A percentile compares a stretch with the other conserved stretches of the same genome.
Evolutionary conservation across 2,797 vertebrate genomes (phyloP).

Genomic region (Gymnocypris eckloni): DNA sequence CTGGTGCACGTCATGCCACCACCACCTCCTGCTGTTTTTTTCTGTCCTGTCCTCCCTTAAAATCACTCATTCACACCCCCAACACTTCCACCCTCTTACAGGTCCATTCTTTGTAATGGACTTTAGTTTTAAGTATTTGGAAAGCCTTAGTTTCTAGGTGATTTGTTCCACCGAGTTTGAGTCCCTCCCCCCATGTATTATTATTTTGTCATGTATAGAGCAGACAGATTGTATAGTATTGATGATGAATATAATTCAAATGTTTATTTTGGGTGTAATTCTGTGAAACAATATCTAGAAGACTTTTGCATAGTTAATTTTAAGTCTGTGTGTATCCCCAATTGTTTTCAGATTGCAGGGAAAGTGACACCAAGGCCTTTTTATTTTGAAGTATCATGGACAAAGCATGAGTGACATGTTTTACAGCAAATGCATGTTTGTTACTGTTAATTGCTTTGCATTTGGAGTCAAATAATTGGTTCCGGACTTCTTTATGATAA

Average conservation of each 20-base stretch:
- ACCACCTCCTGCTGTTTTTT: conserved; percentile 45
- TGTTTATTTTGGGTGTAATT: not conserved
- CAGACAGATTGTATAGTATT: not conserved
- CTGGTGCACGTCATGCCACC: conserved; percentile 35
- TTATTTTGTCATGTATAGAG: not conserved
- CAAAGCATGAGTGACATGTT: not conserved
- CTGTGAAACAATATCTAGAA: not conserved
- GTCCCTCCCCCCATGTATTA: not conserved
- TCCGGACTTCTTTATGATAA: not conserved
- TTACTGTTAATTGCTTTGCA: not conserved
- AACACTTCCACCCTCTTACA: not conserved
- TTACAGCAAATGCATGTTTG: not conserved
- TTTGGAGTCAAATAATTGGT: not conserved
- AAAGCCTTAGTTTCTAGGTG: not conserved
- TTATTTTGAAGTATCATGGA: not conserved
- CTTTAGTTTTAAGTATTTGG: not conserved
- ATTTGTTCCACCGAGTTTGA: not conserved
- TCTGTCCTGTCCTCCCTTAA: conserved; percentile 31
- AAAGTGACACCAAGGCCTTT: not conserved
- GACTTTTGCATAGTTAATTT: not conserved
- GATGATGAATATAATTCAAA: not conserved
- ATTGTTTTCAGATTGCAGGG: not conserved
- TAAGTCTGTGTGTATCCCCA: not conserved
- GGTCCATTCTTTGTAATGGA: conserved; percentile 3
- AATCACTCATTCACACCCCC: conserved; percentile 41